Evolutionary conservation across 2,888 invertebrate species (phyloP).

Genomic region (Branchipolynoe longqiensis): DNA sequence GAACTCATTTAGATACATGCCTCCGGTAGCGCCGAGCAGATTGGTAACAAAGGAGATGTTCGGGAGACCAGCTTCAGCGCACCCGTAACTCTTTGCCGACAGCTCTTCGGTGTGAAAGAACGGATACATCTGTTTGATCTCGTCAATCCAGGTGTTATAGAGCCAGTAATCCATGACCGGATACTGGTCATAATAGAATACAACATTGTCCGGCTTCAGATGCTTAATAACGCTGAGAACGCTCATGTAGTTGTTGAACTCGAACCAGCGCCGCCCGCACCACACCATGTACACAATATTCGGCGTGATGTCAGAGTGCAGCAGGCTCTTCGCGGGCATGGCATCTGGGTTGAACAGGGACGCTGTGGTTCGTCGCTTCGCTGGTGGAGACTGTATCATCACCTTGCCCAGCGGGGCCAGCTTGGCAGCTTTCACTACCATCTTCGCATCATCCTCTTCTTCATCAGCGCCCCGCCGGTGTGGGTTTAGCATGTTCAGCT

Average conservation of each 20-base stretch:
- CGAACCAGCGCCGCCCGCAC: slow-evolving; percentile 75
- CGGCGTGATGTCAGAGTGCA: slow-evolving; percentile 62
- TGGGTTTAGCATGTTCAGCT: neutral
- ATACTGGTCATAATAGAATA: slow-evolving; percentile 71
- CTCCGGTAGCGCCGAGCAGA: slow-evolving; percentile 70
- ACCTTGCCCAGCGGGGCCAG: slow-evolving; percentile 25
- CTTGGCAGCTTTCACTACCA: neutral
- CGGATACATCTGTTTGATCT: slow-evolving; percentile 55
- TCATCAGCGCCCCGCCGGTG: neutral
- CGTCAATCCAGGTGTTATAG: slow-evolving; percentile 70
- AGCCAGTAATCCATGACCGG: slow-evolving; percentile 71
- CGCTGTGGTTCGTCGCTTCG: neutral
- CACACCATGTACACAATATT: slow-evolving; percentile 74
- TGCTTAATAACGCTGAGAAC: slow-evolving; percentile 75
- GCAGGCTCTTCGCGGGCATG: slow-evolving; percentile 43
- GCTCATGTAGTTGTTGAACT: slow-evolving; percentile 76
- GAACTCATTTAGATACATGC: slow-evolving; percentile 73
- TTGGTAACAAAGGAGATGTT: slow-evolving; percentile 66
- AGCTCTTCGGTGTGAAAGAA: slow-evolving; percentile 64
- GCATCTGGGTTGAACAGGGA: slow-evolving; percentile 39
- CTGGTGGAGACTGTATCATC: neutral
- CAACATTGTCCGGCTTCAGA: slow-evolving; percentile 75
- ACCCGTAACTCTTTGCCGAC: slow-evolving; percentile 55
- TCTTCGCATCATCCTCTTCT: neutral
- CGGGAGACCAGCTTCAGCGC: slow-evolving; percentile 46